Evolutionary conservation across 2,888 invertebrate species (phyloP), one percentile per base, ranked within the genome.

Genomic region (Xanthia togata): DNA sequence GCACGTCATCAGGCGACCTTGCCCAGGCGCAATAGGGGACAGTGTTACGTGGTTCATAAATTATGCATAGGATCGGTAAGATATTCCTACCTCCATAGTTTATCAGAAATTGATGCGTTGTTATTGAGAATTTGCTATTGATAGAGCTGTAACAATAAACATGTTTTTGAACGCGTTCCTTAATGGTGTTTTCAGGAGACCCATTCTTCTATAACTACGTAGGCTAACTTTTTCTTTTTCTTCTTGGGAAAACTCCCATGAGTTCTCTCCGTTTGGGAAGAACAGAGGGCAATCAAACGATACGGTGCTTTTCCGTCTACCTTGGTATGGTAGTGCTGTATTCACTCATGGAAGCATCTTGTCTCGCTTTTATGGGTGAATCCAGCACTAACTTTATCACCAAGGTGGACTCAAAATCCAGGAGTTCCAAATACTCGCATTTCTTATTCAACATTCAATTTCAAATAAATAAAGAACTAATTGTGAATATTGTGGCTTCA

Each of bases 1-100:
- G 53, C 64, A 44, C 83, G 83, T 86, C 83, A 83, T 60, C 60
- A 41, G 1, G 4, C 53, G 83, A 83, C 83, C 83, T 83, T 78
- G 86, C 9, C 12, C 17, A 59, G 78, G 11, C 69, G 64, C 1
- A 38, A 68, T 20, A 72, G 69, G 73, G 81, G 62, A 73, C 77
- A 81, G 41, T 41, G 55, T 53, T 55, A 67, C 59, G 35, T 64
- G 57, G 44, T 57, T 68, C 23, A 86, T 78, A 26, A 73, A 83
- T 83, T 59, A 86, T 82, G 68, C 59, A 82, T 73, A n/a, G 31
- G 31, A 50, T 57, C 5, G 26, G 63, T 55, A 41, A 71, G 55
- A 81, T 44, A 76, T 70, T 53, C 26, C 31, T 76, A 31, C 41
- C n/a, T 65, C 38, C 23, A 20, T 31, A 38, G 35, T 41, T 72